A percentile compares a stretch with the other conserved stretches of the same genome.
Conservation (phyloP, 2,113 vertebrate species). For the Ariopsis seemanni region DNA sequence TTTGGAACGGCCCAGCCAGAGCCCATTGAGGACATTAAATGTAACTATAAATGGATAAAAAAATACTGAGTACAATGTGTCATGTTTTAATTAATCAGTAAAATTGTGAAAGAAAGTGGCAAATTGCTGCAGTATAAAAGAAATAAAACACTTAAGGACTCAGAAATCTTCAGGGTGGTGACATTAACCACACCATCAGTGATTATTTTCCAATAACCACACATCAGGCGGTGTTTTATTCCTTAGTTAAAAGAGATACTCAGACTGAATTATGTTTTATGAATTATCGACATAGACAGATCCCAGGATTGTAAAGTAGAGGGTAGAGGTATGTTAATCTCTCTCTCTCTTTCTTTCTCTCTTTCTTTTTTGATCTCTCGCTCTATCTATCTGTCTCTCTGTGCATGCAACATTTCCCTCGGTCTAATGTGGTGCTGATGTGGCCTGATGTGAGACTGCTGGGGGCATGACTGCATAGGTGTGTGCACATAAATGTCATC, state of each 20-base stretch:
- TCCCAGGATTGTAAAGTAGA: slow-evolving; percentile 40
- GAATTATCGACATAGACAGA: slow-evolving; percentile 58
- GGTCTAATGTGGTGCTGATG: slow-evolving; percentile 73
- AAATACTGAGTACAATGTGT: neutral
- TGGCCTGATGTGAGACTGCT: slow-evolving; percentile 75
- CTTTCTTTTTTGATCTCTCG: neutral
- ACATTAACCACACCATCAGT: neutral
- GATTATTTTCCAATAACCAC: neutral
- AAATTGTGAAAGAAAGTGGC: neutral
- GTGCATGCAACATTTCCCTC: slow-evolving; percentile 69
- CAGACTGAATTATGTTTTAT: slow-evolving; percentile 33
- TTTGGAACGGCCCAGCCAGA: too few species aligned
- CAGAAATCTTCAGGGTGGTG: neutral
- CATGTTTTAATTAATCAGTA: neutral
- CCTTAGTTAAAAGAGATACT: neutral
- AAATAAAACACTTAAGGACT: neutral
- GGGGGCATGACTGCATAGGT: slow-evolving; percentile 70
- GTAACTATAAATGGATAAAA: neutral
- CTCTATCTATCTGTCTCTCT: slow-evolving; percentile 55
- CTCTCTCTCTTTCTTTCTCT: slow-evolving; percentile 10
- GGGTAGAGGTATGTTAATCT: slow-evolving; percentile 44
- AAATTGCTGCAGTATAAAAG: neutral
- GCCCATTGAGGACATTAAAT: neutral
- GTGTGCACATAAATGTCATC: slow-evolving; percentile 69
- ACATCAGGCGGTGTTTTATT: neutral